Base-by-base conservation (phyloP, 2,113 vertebrate species). In the Plestiodon gilberti region DNA sequence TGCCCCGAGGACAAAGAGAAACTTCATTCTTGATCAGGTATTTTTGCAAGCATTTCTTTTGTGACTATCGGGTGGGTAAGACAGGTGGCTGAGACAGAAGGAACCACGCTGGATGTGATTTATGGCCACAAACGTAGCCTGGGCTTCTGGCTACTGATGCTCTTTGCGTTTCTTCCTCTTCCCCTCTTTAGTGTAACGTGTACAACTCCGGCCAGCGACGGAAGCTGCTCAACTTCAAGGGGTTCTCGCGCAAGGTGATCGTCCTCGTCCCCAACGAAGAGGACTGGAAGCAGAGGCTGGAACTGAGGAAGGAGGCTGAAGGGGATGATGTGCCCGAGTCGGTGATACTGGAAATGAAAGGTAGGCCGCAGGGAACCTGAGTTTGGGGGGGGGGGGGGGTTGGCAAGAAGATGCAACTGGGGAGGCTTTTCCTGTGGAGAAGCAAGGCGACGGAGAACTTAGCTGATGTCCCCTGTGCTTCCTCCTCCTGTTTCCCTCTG, bases 1-100 rank as follows among this genome's bases (percentile, higher is more conserved):
- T 14, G 98, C 98, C 81, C 97, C 98, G 52, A 92, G 96, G 89
- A 97, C 93, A 84, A 96, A 95, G 77, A 96, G 97, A 35, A 99
- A 98, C 94, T 98, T 97, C 90, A 98, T 98, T 89, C 96, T 99
- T 11, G 98, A 99, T 90, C 98, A 99, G 98, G 78, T 87, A 87
- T 52, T 35, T 48, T 43, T 28, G 20, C 23, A 61, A 71, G 14
- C 23, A 75, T 22, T 9, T 15, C 55, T 17, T 17, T 17, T 57
- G 55, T 57, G 55, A 57, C 55, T 17, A 6, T 57, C 55, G 13
- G 55, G 13, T 4, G 17, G 6, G 2, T 57, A 10, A 57, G 55
- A 10, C 11, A 57, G 52, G 52, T 13, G 52, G 6, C 55, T 57
- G 10, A 17, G 55, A 57, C 2, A 14, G 5, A 15, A 57, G 17